Conservation (phyloP, 2,113 vertebrate genomes). For the Cyprinus carpio region DNA sequence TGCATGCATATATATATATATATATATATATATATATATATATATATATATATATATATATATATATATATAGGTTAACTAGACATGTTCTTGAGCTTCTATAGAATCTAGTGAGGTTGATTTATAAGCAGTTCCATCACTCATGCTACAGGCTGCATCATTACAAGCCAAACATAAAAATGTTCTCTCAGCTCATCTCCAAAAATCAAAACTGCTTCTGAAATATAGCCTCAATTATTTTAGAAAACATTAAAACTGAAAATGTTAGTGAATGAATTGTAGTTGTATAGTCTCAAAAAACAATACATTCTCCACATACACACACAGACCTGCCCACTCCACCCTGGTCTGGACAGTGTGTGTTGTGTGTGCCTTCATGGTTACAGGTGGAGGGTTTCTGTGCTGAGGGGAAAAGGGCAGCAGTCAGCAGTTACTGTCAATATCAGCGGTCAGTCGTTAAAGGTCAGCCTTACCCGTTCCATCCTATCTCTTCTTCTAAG, state of each 20-base stretch:
- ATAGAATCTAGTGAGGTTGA: background rate
- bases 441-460: conserved; percentile 11
- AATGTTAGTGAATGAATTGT: background rate
- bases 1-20: no score
- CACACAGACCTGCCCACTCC: no score
- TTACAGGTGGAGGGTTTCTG: conserved; percentile 11
- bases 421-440: conserved; percentile 6
- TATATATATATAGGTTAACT: no score
- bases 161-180: background rate
- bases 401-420: conserved; percentile 18
- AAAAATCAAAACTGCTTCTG: background rate
- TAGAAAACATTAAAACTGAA: background rate
- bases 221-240: background rate
- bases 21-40: no score
- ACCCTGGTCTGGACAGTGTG: background rate
- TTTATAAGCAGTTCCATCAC: background rate
- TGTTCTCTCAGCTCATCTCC: background rate
- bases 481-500: conserved; percentile 81
- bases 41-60: no score
- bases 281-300: background rate
- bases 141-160: background rate
- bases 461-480: conserved; percentile 79
- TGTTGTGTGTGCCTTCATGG: background rate
- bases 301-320: background rate
- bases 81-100: no score